Base-by-base conservation (phyloP, 2,888 invertebrate genomes). In the Polydrusus tereticollis region DNA sequence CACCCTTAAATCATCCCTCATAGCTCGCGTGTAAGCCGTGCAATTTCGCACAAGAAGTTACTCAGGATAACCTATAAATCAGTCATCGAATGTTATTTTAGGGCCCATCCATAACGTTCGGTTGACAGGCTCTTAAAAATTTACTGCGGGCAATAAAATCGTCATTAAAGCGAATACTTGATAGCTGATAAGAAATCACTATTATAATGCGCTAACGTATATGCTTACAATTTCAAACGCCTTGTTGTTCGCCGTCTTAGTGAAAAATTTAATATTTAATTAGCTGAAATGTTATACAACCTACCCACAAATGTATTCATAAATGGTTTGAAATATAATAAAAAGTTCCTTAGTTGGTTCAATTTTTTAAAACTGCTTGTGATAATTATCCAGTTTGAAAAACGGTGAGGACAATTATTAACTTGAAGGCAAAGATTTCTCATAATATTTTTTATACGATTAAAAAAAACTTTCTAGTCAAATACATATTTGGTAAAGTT, bases 41-140 rank as follows among this genome's bases (percentile, higher is more conserved):
- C 52, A 55, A 65, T 41, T 52, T 52, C 41, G 52, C 55, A 20
- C 69, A 62, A 69, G 62, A 69, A 69, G 62, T 62, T 69, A 69
- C 62, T 69, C 33, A 62, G 43, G 62, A 60, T 43, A 50, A 52
- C 41, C 62, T 18, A 69, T 69, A 60, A 60, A 69, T 69, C 62
- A 69, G 52, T 43, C 55, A 62, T 69, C 12, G 60, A 65, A 41
- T 60, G 66, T 55, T 66, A 66, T 58, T 55, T 55, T 52, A 65
- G 43, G 23, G 62, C 64, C 55, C 55, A 55, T 65, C 55, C n/a
- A 52, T 65, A 65, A 55, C 43, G 41, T 55, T 55, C 18, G n/a
- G 29, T 26, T 66, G 66, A 57, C 55, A 58, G 66, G 66, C 58
- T 43, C 57, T 66, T 58, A 66, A 66, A 55, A 16, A 29, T 66